A percentile compares a stretch with the other conserved stretches of the same genome.
These are phyloP conservation scores for Microcebus jonahi DNA, from an alignment of 2,113 vertebrate species.

Conservation along the genomic window DNA sequence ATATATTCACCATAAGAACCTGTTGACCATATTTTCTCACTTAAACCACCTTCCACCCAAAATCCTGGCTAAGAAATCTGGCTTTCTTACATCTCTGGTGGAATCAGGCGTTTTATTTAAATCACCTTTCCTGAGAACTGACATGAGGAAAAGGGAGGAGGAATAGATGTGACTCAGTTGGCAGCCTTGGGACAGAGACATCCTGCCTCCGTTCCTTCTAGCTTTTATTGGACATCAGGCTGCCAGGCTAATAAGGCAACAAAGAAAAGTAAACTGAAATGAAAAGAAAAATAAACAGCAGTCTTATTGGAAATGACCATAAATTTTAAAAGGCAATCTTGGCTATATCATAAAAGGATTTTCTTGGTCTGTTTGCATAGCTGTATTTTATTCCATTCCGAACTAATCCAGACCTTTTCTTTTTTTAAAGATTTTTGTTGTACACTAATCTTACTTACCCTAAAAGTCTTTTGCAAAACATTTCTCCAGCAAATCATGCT, in stretches of 20 bases:
- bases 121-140: slow-evolving; percentile 26
- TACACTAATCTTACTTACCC: background rate
- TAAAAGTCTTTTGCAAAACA: slow-evolving; percentile 26
- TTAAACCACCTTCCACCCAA: background rate
- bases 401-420: background rate
- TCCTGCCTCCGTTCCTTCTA: background rate
- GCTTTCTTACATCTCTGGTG: slow-evolving; percentile 19
- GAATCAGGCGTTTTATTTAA: slow-evolving; percentile 11
- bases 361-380: slow-evolving; percentile 47
- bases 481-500: background rate
- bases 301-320: slow-evolving; percentile 14
- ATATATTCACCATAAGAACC: background rate
- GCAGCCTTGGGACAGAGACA: background rate
- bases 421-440: slow-evolving; percentile 11
- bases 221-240: slow-evolving; percentile 34
- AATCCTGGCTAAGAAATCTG: slow-evolving; percentile 1
- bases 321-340: slow-evolving; percentile 56
- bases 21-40: background rate
- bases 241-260: slow-evolving; percentile 34
- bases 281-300: slow-evolving; percentile 57
- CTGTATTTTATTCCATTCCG: slow-evolving; percentile 50
- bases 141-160: background rate
- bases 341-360: slow-evolving; percentile 39
- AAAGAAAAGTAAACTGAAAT: slow-evolving; percentile 53
- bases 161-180: background rate